phyloP scores from a whole-genome alignment of 2,888 invertebrate genomes.

The Xestia sexstrigata region DNA sequence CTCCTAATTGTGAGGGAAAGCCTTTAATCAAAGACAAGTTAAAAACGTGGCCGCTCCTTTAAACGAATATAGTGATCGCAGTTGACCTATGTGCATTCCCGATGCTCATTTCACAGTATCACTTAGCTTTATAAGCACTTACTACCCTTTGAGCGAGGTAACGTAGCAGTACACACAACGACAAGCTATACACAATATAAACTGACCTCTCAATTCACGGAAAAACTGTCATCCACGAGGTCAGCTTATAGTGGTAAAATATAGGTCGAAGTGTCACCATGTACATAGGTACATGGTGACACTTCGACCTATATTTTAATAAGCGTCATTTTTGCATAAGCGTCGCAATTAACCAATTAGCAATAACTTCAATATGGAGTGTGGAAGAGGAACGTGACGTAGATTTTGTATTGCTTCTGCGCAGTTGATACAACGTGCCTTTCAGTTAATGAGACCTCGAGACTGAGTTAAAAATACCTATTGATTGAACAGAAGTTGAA shows the following conservation, averaged over 20 bases:
- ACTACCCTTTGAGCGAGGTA: neutral
- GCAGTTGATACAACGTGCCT: neutral
- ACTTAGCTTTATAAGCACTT: constrained; percentile 4
- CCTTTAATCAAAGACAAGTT: constrained; percentile 4
- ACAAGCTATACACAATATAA: neutral
- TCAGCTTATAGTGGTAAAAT: neutral
- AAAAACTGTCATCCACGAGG: neutral
- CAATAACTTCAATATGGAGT: constrained; percentile 4
- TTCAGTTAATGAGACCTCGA: neutral
- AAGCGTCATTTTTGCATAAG: neutral
- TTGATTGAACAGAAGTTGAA: neutral
- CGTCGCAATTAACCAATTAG: constrained; percentile 10
- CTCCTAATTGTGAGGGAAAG: neutral
- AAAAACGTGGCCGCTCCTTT: constrained; percentile 10
- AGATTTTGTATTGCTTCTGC: neutral
- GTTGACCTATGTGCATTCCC: constrained; percentile 11
- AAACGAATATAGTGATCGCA: constrained; percentile 24
- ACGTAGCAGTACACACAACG: neutral
- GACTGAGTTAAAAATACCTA: neutral
- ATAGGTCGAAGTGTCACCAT: neutral
- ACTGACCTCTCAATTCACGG: neutral
- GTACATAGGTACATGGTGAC: no score
- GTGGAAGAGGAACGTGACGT: neutral
- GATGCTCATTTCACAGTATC: neutral
- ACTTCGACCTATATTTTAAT: no score